phyloP scores from a whole-genome alignment of 2,113 vertebrate genomes.

The Leptodactylus fuscus region DNA sequence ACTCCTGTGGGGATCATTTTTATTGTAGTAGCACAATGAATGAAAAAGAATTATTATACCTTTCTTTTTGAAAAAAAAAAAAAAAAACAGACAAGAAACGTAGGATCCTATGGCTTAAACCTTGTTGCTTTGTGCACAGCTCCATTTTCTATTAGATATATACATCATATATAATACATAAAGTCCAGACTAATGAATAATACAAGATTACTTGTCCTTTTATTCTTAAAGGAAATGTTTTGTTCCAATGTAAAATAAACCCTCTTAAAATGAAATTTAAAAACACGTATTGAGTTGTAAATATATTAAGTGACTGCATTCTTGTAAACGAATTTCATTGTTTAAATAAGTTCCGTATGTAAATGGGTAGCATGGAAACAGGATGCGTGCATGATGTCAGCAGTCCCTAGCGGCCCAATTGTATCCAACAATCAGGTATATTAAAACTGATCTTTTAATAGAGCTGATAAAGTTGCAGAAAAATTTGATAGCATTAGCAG shows the following conservation, averaged over 20 bases:
- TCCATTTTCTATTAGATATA: too few species aligned
- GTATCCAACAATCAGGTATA: constrained; percentile 67
- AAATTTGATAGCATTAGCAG: constrained; percentile 97
- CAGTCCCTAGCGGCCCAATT: constrained; percentile 10
- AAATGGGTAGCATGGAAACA: constrained; percentile 40
- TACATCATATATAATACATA: too few species aligned
- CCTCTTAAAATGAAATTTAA: not conserved
- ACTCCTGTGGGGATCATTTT: too few species aligned
- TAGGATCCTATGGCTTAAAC: too few species aligned
- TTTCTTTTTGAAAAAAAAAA: too few species aligned
- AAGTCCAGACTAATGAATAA: not conserved
- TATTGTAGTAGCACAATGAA: too few species aligned
- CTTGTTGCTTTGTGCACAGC: too few species aligned
- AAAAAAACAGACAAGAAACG: too few species aligned
- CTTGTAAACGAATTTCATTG: constrained; percentile 30
- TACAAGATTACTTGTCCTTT: not conserved
- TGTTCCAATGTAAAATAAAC: not conserved
- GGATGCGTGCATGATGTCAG: constrained; percentile 40
- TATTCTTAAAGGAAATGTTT: not conserved
- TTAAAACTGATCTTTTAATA: constrained; percentile 86
- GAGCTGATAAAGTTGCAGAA: constrained; percentile 86
- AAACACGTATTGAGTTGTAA: not conserved
- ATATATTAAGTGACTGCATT: constrained; percentile 26
- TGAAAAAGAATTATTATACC: too few species aligned
- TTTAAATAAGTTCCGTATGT: constrained; percentile 36